These are phyloP conservation scores for Solenodon paradoxus DNA, from an alignment of 2,113 vertebrate genomes.

Conservation along the genomic window DNA sequence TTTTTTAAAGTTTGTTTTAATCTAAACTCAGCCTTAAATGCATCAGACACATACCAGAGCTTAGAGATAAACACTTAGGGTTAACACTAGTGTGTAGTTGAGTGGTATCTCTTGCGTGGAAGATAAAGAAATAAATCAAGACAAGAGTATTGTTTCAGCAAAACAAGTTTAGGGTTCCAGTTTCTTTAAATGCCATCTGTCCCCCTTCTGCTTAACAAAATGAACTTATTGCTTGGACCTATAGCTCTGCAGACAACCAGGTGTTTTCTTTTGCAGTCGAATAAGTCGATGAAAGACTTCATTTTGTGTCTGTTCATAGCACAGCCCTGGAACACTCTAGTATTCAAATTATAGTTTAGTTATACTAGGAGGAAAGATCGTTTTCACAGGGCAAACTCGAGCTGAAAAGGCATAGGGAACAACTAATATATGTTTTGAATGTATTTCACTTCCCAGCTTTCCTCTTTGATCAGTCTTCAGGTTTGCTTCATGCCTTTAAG, in stretches of 20 bases:
- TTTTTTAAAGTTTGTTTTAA: background rate
- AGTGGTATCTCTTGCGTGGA: background rate
- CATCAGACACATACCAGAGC: background rate
- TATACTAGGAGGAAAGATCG: background rate
- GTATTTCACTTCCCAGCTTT: background rate
- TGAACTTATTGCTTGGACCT: background rate
- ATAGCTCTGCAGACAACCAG: background rate
- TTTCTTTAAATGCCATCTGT: background rate
- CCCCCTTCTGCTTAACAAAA: background rate
- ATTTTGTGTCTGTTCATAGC: background rate
- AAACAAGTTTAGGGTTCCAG: background rate
- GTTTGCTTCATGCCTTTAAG: constrained; percentile 18
- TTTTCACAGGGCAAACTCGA: background rate
- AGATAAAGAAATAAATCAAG: constrained; percentile 19
- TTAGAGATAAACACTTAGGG: background rate
- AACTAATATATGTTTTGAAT: background rate
- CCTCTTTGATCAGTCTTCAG: background rate
- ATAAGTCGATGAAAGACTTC: constrained; percentile 2
- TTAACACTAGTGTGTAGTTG: background rate
- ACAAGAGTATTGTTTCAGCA: background rate
- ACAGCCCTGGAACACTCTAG: background rate
- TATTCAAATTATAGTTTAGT: background rate
- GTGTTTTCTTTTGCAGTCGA: background rate
- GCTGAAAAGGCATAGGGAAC: background rate
- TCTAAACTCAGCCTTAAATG: background rate